Evolutionary conservation across 2,113 vertebrate genomes (phyloP), one percentile per base, ranked within the genome.

Genomic region (Sylvietta virens): DNA sequence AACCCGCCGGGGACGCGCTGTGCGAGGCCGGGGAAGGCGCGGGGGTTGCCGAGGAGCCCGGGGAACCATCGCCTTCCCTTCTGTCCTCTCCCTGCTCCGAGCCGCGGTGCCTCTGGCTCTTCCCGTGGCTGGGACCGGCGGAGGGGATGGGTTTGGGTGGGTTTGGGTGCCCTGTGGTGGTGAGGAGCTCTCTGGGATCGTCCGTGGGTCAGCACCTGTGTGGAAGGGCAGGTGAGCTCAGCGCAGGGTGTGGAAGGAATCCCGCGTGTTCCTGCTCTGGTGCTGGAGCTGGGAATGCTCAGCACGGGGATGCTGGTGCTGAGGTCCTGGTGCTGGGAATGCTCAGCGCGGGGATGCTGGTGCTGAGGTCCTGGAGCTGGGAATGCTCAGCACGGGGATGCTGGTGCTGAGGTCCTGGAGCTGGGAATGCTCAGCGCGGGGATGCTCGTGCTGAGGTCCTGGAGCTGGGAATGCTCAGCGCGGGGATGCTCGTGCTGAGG

Each of bases 341-440:
- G 69, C 50, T 54, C 13, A 0, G 33, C 13, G 2, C 2, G 18
- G 65, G 35, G 23, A 13, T 13, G 31, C 33, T 47, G 42, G 11
- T 6, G 2, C 33, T 23, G n/a, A n/a, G 1, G 5, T 4, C 1
- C 2, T 1, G 3, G 50, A 5, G n/a, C 2, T 1, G 8, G 21
- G 51, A 30, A 40, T 18, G 54, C 42, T 64, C 18, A 0, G 27
- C 7, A 1, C 1, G 20, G 61, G 10, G 39, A 15, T 11, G 19
- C 58, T 39, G 35, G 24, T n/a, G 30, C n/a, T 26, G n/a, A n/a
- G 1, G 5, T 4, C 1, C 2, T 1, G 3, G 50, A 5, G n/a
- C 2, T 1, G 8, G 21, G 51, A 30, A 40, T 18, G 54, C 42
- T 64, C 18, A 0, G 27, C 7, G 1, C 1, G 20, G 61, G 10